Conservation (phyloP, 2,113 vertebrate species). For the Sclerurus mexicanus region DNA sequence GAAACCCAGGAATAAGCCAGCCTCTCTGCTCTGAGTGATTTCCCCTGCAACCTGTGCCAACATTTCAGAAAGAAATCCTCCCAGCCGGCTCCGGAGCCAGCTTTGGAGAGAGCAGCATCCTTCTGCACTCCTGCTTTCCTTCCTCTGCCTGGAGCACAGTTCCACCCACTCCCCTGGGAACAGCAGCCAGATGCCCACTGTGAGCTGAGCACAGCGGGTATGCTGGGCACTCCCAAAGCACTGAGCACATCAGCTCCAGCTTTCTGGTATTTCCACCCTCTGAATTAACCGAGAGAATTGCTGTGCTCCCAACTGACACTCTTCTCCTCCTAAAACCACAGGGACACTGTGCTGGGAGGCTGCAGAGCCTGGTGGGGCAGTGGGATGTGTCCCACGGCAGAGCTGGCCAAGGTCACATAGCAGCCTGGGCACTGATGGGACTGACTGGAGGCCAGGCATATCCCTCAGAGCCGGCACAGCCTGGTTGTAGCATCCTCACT, state of each 20-base stretch:
- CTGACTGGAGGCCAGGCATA: neutral
- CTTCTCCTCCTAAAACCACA: neutral
- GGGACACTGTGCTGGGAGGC: neutral
- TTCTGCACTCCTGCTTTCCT: neutral
- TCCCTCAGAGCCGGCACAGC: neutral
- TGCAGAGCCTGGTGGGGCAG: neutral
- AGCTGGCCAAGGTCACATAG: accelerated
- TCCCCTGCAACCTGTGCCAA: neutral
- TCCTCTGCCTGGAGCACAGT: neutral
- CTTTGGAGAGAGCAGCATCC: neutral
- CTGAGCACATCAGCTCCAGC: neutral
- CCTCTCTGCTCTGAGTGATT: neutral
- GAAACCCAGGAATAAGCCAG: neutral
- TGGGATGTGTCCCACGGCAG: accelerated
- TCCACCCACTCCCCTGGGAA: neutral
- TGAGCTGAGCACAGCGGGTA: neutral
- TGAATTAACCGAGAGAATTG: neutral
- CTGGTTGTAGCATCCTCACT: accelerated
- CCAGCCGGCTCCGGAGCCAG: neutral
- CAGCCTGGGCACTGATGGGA: accelerated
- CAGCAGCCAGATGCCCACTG: neutral
- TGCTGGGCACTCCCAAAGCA: neutral
- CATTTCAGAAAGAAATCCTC: neutral
- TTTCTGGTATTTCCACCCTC: neutral
- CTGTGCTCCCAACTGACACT: neutral